Evolutionary conservation across 2,797 vertebrate genomes (phyloP).

Genomic region (Rhinichthys osculus): DNA sequence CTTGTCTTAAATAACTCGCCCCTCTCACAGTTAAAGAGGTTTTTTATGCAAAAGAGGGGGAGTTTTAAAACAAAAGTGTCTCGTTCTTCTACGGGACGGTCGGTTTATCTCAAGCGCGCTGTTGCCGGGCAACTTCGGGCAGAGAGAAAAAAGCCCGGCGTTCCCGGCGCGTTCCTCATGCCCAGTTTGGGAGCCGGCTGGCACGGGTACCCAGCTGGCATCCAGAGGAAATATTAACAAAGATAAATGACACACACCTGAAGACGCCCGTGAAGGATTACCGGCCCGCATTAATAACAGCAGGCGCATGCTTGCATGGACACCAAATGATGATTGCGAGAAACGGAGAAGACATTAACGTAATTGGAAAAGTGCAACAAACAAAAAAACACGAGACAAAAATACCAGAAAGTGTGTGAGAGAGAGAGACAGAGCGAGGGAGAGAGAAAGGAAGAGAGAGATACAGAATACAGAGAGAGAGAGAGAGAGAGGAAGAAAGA

Average conservation of each 20-base stretch:
- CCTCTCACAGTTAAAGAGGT: slow-evolving; percentile 63
- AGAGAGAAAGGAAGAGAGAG: not conserved
- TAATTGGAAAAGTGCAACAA: slow-evolving; percentile 65
- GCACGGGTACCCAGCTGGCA: slow-evolving; percentile 80
- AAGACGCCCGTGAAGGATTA: slow-evolving; percentile 65
- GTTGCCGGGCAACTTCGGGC: slow-evolving; percentile 75
- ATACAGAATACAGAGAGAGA: not conserved
- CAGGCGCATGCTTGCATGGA: slow-evolving; percentile 63
- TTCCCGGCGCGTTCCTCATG: slow-evolving; percentile 42
- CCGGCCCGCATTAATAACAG: slow-evolving; percentile 63
- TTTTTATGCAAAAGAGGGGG: slow-evolving; percentile 52
- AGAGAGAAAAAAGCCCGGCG: slow-evolving; percentile 63
- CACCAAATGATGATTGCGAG: slow-evolving; percentile 66
- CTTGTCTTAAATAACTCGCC: slow-evolving; percentile 94
- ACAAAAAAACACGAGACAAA: slow-evolving; percentile 22
- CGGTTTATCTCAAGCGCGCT: slow-evolving; percentile 59
- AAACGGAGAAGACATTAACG: slow-evolving; percentile 65
- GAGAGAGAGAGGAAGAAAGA: too few relatives aligned
- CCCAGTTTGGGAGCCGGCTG: slow-evolving; percentile 71
- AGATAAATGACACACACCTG: slow-evolving; percentile 80
- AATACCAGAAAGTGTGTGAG: not conserved
- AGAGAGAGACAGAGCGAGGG: not conserved
- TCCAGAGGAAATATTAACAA: slow-evolving; percentile 79
- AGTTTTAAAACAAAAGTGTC: slow-evolving; percentile 81
- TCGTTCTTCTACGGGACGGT: slow-evolving; percentile 72